A percentile compares a stretch with the other conserved stretches of the same genome.
phyloP scores from a whole-genome alignment of 2,113 vertebrate species.

The Hydropotes inermis region DNA sequence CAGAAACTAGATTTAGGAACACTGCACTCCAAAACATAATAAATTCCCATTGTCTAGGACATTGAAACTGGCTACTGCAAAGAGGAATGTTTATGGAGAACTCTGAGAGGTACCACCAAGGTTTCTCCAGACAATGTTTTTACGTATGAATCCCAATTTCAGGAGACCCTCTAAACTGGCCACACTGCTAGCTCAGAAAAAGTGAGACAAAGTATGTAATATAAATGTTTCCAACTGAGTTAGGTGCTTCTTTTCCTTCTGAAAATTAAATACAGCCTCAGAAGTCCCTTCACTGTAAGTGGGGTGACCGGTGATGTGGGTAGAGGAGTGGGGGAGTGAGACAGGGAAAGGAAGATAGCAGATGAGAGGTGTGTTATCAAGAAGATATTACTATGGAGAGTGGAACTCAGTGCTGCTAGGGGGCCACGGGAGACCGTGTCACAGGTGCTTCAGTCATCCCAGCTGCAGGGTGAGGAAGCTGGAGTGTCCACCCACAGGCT shows the following conservation, averaged over 20 bases:
- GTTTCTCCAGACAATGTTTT: neutral
- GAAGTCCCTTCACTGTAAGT: neutral
- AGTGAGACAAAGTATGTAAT: neutral
- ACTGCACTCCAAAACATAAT: neutral
- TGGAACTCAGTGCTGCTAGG: neutral
- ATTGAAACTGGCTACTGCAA: neutral
- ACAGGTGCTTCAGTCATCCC: neutral
- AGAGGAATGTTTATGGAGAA: neutral
- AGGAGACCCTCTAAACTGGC: neutral
- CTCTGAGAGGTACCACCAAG: neutral
- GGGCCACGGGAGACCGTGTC: fast-evolving
- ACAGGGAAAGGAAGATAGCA: neutral
- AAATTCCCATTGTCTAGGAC: neutral
- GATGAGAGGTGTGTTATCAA: neutral
- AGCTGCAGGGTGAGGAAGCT: neutral
- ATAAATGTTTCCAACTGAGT: neutral
- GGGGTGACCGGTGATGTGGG: neutral
- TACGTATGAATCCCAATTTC: neutral
- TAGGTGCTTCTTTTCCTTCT: neutral
- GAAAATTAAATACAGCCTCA: neutral
- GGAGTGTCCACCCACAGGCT: neutral
- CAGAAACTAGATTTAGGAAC: neutral
- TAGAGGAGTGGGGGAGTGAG: neutral
- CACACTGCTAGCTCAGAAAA: neutral
- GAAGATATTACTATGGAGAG: neutral